Percentiles rank a stretch among this genome's conserved stretches.
These are phyloP conservation scores for Lepidocyrtoides sp. DNA, from an alignment of 2,888 invertebrate genomes.

Conservation along the genomic window DNA sequence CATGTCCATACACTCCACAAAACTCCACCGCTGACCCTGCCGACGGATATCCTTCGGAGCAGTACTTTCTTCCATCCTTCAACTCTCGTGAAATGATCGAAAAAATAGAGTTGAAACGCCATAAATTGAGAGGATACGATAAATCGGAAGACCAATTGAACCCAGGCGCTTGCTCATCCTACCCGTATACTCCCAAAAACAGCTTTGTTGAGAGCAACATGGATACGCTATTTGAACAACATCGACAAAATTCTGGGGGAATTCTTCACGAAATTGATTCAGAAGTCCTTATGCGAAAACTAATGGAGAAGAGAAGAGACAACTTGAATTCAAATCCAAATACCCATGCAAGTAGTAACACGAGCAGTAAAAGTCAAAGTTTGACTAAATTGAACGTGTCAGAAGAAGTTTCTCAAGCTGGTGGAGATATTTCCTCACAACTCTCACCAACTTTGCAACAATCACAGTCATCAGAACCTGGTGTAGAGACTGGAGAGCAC, in stretches of 20 bases:
- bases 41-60: slow-evolving; percentile 85
- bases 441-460: slow-evolving; percentile 49
- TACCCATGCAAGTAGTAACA: slow-evolving; percentile 59
- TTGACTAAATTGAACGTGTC: slow-evolving; percentile 81
- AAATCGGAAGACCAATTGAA: slow-evolving; percentile 84
- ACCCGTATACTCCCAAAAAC: slow-evolving; percentile 87
- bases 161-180: slow-evolving; percentile 84
- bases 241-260: slow-evolving; percentile 75
- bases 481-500: not conserved
- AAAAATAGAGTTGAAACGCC: slow-evolving; percentile 87
- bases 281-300: slow-evolving; percentile 82
- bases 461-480: not conserved
- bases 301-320: slow-evolving; percentile 81
- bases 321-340: slow-evolving; percentile 68
- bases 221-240: slow-evolving; percentile 84
- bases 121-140: slow-evolving; percentile 86
- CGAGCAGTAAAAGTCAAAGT: slow-evolving; percentile 83
- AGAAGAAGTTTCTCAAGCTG: slow-evolving; percentile 41
- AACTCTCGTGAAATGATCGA: slow-evolving; percentile 87
- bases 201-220: slow-evolving; percentile 86
- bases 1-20: slow-evolving; percentile 86
- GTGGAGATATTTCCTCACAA: slow-evolving; percentile 48
- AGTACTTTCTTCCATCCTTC: slow-evolving; percentile 86
- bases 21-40: slow-evolving; percentile 86
- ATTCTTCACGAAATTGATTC: slow-evolving; percentile 83